Evolutionary conservation across 2,888 invertebrate species (phyloP).

Genomic region (Rhorus exstirpatorius): DNA sequence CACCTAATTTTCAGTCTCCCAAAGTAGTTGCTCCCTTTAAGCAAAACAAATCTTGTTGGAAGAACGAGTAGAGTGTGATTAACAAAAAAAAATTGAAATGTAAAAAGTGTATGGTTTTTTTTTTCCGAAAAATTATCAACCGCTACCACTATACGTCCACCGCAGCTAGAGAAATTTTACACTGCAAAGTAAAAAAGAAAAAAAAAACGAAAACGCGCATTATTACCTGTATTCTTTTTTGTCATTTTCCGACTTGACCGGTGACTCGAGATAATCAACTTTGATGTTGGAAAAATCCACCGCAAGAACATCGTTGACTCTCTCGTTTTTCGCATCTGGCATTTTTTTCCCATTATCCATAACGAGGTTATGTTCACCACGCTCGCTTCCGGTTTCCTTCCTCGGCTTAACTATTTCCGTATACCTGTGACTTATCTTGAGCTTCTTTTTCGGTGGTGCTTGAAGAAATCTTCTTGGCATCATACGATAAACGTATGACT

Average conservation of each 20-base stretch:
- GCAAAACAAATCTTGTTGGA: no score
- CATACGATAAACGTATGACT: constrained; percentile 63
- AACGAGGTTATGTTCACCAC: constrained; percentile 47
- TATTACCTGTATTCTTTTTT: constrained; percentile 92
- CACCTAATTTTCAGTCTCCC: no score
- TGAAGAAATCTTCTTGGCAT: constrained; percentile 76
- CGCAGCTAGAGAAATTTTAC: no score
- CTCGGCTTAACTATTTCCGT: constrained; percentile 58
- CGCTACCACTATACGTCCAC: no score
- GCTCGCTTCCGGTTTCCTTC: constrained; percentile 53
- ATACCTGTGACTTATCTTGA: constrained; percentile 70
- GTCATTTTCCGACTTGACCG: constrained; percentile 92
- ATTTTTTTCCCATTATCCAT: constrained; percentile 46
- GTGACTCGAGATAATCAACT: constrained; percentile 85
- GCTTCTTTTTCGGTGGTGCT: constrained; percentile 72
- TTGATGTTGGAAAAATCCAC: constrained; percentile 60
- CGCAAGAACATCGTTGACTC: neutral
- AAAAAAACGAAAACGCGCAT: neutral
- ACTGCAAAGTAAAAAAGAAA: neutral
- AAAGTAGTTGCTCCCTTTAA: no score
- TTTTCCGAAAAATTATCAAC: no score
- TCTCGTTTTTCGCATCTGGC: constrained; percentile 30
- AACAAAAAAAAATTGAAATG: no score
- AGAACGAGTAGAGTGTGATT: no score
- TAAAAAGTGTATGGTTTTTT: no score